Evolutionary conservation across 2,888 invertebrate genomes (phyloP), one percentile per base, ranked within the genome.

Genomic region (Pecten maximus): DNA sequence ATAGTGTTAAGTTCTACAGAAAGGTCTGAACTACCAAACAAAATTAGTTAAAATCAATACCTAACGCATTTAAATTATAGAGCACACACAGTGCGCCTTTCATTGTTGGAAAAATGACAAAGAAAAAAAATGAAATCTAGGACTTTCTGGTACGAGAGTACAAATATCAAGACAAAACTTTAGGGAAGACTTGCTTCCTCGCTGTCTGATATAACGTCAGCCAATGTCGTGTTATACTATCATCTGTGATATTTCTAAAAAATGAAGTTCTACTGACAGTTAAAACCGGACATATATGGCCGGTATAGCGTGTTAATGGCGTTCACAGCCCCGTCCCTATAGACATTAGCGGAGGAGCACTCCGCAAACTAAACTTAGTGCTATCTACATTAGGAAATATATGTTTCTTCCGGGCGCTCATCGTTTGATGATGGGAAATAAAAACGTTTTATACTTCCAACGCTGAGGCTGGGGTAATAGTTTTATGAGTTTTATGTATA

Each of bases 351-450:
- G 35, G 35, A 74, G 74, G 23, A 28, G 19, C 35, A 10, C 28
- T 12, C 74, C 10, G 35, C 10, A 35, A 74, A 74, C 74, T 35
- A 74, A 10, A 35, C 74, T 74, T 28, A 74, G 35, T 74, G 74
- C 10, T 74, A 35, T 74, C 2, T 74, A 74, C 74, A 74, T 28
- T 74, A 74, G 35, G 74, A 74, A 74, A 74, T 74, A 74, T 35
- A 74, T 28, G 35, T 74, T 74, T 74, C 74, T 74, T 28, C 35
- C 28, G 35, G 74, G 8, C 35, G 10, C 35, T 74, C 28, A 35
- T 74, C 28, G 74, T 74, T 74, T 74, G 74, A 74, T 74, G 74
- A 74, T 74, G 4, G 28, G 74, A 28, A 74, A 74, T 74, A 74
- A 74, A 74, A 74, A 28, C 35, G 10, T 74, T 74, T 74, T 74